Percentiles rank a stretch among this genome's conserved stretches.
Conservation (phyloP, 1,140 invertebrate species). For the Anastrepha ludens region DNA sequence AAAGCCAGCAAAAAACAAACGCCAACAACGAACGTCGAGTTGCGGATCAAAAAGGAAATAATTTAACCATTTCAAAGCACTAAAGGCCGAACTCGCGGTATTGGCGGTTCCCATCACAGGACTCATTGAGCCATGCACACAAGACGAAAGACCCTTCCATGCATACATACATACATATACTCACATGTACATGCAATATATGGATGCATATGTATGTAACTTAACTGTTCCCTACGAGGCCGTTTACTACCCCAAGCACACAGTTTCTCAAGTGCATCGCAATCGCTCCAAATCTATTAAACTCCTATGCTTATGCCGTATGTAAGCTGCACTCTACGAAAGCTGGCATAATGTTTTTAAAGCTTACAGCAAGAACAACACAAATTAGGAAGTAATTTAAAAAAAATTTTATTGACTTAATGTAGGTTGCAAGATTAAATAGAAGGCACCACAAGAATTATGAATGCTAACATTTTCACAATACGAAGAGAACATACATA, state of each 20-base stretch:
- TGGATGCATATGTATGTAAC: not conserved
- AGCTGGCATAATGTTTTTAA: not conserved
- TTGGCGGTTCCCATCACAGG: not conserved
- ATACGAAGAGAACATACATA: not conserved
- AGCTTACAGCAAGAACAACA: not conserved
- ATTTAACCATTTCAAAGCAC: conserved; percentile 21
- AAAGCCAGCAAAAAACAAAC: conserved; percentile 68
- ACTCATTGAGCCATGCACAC: not conserved
- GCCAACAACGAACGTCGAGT: conserved; percentile 71
- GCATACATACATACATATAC: not conserved
- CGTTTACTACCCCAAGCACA: not conserved
- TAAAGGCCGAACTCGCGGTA: not conserved
- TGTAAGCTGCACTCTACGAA: not conserved
- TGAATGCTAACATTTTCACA: not conserved
- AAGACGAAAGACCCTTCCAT: not conserved
- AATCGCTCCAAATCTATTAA: not conserved
- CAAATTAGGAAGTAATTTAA: not conserved
- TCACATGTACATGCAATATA: not conserved
- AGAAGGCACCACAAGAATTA: not conserved
- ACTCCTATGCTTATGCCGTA: not conserved
- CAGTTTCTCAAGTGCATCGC: not conserved
- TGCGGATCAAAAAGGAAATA: conserved; percentile 72
- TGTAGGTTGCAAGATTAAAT: not conserved
- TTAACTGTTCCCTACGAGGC: not conserved
- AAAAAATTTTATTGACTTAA: not conserved